A percentile compares a stretch with the other conserved stretches of the same genome.
phyloP scores from a whole-genome alignment of 2,888 invertebrate genomes.

The Ptilodon capucinus region DNA sequence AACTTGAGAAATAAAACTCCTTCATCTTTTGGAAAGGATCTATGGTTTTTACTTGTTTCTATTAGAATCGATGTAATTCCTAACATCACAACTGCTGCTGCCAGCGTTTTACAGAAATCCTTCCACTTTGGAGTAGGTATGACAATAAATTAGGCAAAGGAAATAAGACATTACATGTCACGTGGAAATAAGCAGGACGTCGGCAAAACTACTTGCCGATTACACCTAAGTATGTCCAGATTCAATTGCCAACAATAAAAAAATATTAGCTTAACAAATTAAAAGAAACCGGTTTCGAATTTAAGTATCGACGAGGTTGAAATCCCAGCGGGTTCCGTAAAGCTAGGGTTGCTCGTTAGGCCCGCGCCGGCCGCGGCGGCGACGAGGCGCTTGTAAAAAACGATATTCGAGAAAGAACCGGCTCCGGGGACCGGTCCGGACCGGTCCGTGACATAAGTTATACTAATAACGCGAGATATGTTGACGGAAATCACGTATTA shows the following conservation, averaged over 20 bases:
- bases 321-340: conserved; percentile 20
- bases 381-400: conserved; percentile 45
- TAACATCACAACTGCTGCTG: no score
- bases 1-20: no score
- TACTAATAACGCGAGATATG: conserved; percentile 42
- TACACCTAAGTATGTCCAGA: no score
- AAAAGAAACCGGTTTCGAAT: conserved; percentile 20
- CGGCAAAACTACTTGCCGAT: no score
- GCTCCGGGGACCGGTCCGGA: conserved; percentile 41
- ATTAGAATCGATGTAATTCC: no score
- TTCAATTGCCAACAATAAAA: not conserved
- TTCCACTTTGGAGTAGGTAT: no score
- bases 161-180: no score
- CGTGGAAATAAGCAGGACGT: no score
- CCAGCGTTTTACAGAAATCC: no score
- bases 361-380: conserved; percentile 13
- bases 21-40: no score
- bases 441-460: conserved; percentile 39
- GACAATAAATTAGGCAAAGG: no score
- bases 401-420: conserved; percentile 54
- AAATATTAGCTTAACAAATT: not conserved
- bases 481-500: conserved; percentile 55
- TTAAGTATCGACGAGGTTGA: conserved; percentile 29
- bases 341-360: conserved; percentile 47
- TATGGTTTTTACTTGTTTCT: no score